These are phyloP conservation scores for Capitulum mitella DNA, from an alignment of 2,888 invertebrate genomes.

Conservation along the genomic window DNA sequence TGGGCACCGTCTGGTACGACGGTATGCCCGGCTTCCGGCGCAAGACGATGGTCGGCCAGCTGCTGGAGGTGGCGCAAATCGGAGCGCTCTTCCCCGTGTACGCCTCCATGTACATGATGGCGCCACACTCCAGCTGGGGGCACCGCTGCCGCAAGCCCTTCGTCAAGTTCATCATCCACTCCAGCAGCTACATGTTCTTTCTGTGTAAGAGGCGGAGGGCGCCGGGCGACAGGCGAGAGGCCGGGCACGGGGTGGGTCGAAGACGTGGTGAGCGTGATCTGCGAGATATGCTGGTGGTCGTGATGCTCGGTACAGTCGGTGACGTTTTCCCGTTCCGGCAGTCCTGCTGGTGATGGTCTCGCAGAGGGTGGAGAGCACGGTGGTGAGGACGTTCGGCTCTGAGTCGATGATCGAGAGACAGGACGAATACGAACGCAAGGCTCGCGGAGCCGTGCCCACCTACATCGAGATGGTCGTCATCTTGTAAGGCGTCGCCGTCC, in stretches of 20 bases:
- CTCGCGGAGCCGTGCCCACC: conserved; percentile 35
- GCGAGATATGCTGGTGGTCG: too few species aligned
- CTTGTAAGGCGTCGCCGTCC: conserved; percentile 20
- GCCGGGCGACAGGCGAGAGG: too few species aligned
- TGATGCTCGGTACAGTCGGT: too few species aligned
- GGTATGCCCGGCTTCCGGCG: conserved; percentile 52
- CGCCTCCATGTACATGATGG: conserved; percentile 46
- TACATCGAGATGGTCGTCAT: conserved; percentile 35
- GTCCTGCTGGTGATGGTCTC: conserved; percentile 87
- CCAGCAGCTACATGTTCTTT: conserved; percentile 49
- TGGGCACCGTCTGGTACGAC: conserved; percentile 50
- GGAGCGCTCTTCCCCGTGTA: conserved; percentile 45
- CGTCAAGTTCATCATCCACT: conserved; percentile 51
- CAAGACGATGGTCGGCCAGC: conserved; percentile 47
- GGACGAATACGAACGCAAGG: conserved; percentile 30
- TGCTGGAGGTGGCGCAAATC: conserved; percentile 34
- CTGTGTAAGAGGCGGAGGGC: conserved; percentile 58
- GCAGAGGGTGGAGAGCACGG: conserved; percentile 73
- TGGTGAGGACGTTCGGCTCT: conserved; percentile 58
- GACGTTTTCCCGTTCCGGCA: conserved; percentile 43
- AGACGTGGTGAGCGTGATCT: background rate
- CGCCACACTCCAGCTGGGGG: conserved; percentile 45
- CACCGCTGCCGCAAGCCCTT: conserved; percentile 48
- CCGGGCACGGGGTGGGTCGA: too few species aligned
- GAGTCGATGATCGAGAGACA: conserved; percentile 33